Conservation (phyloP, 2,113 vertebrate genomes). For the Enhydra lutris region DNA sequence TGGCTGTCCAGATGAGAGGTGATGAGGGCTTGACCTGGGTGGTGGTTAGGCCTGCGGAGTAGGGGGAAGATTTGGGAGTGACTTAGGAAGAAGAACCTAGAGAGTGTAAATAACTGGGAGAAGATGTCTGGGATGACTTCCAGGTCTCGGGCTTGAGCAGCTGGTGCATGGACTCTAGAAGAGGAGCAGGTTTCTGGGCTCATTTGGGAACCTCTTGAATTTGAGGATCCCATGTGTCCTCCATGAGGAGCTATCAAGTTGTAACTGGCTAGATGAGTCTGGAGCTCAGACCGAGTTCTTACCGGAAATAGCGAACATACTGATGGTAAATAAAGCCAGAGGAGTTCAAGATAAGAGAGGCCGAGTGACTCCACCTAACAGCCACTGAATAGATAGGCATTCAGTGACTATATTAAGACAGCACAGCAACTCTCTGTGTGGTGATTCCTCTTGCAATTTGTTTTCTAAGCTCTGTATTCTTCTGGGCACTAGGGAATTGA, state of each 20-base stretch:
- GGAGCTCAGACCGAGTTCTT: not conserved
- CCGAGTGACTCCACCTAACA: not conserved
- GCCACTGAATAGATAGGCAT: not conserved
- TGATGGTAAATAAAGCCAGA: not conserved
- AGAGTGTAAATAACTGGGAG: not conserved
- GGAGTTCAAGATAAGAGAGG: not conserved
- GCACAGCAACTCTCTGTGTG: no score
- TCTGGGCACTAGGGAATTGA: not conserved
- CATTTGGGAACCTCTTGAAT: not conserved
- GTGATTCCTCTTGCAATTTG: not conserved
- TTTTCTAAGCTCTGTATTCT: not conserved
- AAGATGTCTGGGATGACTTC: not conserved
- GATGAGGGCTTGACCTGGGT: not conserved
- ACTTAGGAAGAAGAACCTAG: not conserved
- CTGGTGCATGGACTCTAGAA: no score
- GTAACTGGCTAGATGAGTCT: not conserved
- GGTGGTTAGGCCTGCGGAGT: not conserved
- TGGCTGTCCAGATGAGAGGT: not conserved
- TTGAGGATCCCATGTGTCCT: not conserved
- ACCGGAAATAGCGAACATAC: not conserved
- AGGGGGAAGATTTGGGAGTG: not conserved
- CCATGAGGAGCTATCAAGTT: not conserved
- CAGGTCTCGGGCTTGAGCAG: not conserved
- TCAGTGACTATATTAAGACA: not conserved
- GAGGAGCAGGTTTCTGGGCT: not conserved